Conservation (phyloP, 2,113 vertebrate species). For the Cynopterus brachyotis region DNA sequence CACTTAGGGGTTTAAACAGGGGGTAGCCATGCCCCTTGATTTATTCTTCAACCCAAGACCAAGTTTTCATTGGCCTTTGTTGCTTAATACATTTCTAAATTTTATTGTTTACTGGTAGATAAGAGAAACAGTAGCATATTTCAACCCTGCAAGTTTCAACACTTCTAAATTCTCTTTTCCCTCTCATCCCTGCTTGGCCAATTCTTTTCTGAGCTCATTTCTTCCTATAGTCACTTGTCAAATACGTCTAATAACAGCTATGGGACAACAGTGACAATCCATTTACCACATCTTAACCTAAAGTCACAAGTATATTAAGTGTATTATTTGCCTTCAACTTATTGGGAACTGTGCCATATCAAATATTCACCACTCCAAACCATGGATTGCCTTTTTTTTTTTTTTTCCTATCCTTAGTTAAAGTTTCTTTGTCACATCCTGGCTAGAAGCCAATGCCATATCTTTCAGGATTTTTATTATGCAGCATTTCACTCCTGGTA, state of each 20-base stretch:
- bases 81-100: background rate
- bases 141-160: background rate
- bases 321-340: background rate
- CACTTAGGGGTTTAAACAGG: background rate
- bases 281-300: background rate
- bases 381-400: background rate
- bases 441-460: background rate
- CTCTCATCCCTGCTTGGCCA: background rate
- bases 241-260: background rate
- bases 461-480: background rate
- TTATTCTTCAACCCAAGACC: background rate
- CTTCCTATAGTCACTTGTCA: background rate
- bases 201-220: background rate
- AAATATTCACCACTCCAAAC: background rate
- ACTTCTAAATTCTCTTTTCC: background rate
- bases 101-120: conserved; percentile 1
- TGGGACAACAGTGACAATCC: background rate
- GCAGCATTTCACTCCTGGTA: background rate
- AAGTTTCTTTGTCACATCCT: background rate
- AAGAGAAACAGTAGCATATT: background rate
- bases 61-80: background rate
- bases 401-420: background rate
- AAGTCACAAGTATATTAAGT: background rate
- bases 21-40: background rate
- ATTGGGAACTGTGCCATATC: background rate